Evolutionary conservation across 1,140 invertebrate species (phyloP), one percentile per base, ranked within the genome.

Genomic region (Drosophila ambigua): DNA sequence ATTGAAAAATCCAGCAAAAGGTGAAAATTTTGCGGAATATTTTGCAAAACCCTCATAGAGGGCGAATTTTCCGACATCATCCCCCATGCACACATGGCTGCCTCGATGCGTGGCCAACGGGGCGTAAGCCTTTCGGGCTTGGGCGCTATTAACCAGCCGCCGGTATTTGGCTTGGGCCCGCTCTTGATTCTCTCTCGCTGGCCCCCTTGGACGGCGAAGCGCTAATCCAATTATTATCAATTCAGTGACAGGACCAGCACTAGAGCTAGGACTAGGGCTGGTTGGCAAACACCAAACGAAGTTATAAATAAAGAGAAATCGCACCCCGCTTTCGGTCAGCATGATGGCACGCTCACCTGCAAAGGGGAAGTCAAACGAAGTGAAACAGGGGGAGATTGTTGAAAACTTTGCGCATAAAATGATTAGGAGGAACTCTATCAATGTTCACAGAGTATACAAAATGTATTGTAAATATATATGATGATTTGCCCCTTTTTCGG

Each of bases 161-260:
- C 23, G 31, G 26, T 8, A 28, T 28, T 28, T 28, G 44, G 39
- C 39, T 16, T 5, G 9, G 49, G 43, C 16, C 44, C 23, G 0
- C 23, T 24, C 20, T 20, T 20, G 20, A 20, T 20, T 20, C 2
- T 20, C 20, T 20, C 16, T 43, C 48, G 16, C 45, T 20, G 35
- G 35, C 11, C 35, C 44, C 53, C 35, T 67, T 16, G 57, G 39
- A 43, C 73, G 79, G 75, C 71, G 72, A 74, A 74, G 81, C 78
- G 78, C 88, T 90, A 90, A 90, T 90, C 88, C 88, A 90, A 90
- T 90, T 90, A 90, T 90, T 90, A 87, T 90, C 88, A 90, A 88
- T 87, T 90, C 88, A 90, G 71, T 90, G 88, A 79, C 73, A 82
- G 79, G 62, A 62, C 45, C 45, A 49, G 58, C 58, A 58, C 61